Evolutionary conservation across 2,888 invertebrate species (phyloP).

Genomic region (Catonia carolina): DNA sequence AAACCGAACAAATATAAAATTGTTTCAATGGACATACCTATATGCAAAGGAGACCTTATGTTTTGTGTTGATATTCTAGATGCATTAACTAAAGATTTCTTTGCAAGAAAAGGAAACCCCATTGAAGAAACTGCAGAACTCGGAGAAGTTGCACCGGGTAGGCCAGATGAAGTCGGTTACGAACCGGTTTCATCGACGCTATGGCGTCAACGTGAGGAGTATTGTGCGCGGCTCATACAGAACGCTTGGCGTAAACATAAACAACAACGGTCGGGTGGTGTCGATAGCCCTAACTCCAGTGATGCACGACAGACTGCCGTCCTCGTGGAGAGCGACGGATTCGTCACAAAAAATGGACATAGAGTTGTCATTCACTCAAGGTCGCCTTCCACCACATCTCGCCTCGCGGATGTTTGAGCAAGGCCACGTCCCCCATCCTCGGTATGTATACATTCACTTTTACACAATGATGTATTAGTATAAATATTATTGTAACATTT

Average conservation of each 20-base stretch:
- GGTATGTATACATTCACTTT: slow-evolving; percentile 7
- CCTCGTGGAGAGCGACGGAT: slow-evolving; percentile 75
- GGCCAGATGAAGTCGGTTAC: slow-evolving; percentile 83
- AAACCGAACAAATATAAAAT: slow-evolving; percentile 99
- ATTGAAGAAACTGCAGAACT: slow-evolving; percentile 88
- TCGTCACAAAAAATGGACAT: slow-evolving; percentile 78
- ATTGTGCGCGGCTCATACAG: slow-evolving; percentile 92
- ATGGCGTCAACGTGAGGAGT: slow-evolving; percentile 94
- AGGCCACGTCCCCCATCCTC: slow-evolving; percentile 49
- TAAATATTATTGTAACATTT: too few species aligned
- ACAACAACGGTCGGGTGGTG: slow-evolving; percentile 49
- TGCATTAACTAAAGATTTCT: slow-evolving; percentile 97
- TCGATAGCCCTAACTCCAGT: slow-evolving; percentile 35
- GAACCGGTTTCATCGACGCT: slow-evolving; percentile 91
- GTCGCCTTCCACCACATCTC: slow-evolving; percentile 77
- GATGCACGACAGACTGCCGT: slow-evolving; percentile 68
- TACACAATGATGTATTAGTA: too few species aligned
- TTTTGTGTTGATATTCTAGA: slow-evolving; percentile 98
- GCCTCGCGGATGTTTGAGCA: slow-evolving; percentile 80
- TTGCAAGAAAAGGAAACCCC: slow-evolving; percentile 90
- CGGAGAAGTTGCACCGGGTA: slow-evolving; percentile 55
- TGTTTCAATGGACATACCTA: slow-evolving; percentile 97
- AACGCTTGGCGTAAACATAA: slow-evolving; percentile 89
- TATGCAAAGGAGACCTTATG: slow-evolving; percentile 95
- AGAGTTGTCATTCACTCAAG: slow-evolving; percentile 85